phyloP scores from a whole-genome alignment of 1,140 invertebrate species.

The Doryteuthis pealeii region DNA sequence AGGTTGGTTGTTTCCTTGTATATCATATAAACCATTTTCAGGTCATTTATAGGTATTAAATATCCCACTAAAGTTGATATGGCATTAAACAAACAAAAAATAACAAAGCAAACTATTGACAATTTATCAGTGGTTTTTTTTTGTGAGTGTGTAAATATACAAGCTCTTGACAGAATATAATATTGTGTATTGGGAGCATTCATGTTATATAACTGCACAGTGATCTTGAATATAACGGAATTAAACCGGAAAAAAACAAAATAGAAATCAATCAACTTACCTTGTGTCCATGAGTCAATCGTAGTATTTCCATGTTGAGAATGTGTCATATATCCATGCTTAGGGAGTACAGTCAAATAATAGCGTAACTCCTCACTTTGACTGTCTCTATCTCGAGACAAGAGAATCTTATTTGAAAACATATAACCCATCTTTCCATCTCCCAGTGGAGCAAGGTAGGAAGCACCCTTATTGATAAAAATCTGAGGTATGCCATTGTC shows the following conservation, averaged over 20 bases:
- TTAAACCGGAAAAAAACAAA: conserved; percentile 6
- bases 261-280: conserved; percentile 37
- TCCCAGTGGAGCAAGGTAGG: conserved; percentile 37
- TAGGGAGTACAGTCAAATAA: conserved; percentile 46
- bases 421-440: conserved; percentile 43
- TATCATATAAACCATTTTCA: no score
- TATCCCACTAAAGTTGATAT: no score
- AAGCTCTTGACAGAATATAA: no score
- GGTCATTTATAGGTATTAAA: no score
- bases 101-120: no score
- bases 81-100: no score
- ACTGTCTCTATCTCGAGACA: conserved; percentile 57
- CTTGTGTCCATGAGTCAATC: conserved; percentile 58
- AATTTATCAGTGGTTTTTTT: no score
- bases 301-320: conserved; percentile 33
- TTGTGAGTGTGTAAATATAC: no score
- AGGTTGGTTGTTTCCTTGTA: no score
- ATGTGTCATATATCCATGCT: conserved; percentile 55
- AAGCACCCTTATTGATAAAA: conserved; percentile 48
- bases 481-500: conserved; percentile 56
- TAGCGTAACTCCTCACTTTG: conserved; percentile 43
- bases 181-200: no score
- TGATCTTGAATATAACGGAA: no score
- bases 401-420: conserved; percentile 45
- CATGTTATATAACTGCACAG: background rate